Percentiles rank a stretch among this genome's conserved stretches.
Conservation (phyloP, 2,888 invertebrate species). For the Pristionchus maxplancki region DNA sequence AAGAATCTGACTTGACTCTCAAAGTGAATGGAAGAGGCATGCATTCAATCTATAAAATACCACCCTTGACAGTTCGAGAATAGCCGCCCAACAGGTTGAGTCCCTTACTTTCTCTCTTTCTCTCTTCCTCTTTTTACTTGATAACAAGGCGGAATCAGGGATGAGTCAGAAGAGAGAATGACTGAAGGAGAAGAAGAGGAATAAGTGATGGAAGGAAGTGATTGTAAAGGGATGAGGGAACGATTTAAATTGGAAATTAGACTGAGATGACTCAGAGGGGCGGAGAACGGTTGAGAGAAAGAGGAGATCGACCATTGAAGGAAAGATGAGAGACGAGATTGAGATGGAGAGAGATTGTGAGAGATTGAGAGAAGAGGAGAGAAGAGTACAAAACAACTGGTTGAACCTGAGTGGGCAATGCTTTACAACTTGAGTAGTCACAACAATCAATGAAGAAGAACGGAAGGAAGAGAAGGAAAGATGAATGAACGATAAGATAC, state of each 20-base stretch:
- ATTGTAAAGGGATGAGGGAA: background rate
- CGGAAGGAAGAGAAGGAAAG: background rate
- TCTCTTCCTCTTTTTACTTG: background rate
- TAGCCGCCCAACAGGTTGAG: background rate
- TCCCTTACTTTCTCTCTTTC: background rate
- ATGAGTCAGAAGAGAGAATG: conserved; percentile 17
- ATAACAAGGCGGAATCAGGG: background rate
- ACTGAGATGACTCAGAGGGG: conserved; percentile 8
- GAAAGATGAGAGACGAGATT: background rate
- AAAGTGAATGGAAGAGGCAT: background rate
- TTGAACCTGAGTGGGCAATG: background rate
- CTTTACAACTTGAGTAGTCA: background rate
- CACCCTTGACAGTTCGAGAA: background rate
- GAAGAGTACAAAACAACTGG: conserved; percentile 12
- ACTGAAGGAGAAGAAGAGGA: background rate
- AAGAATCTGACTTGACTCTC: background rate
- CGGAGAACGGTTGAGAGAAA: background rate
- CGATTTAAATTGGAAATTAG: conserved; percentile 16
- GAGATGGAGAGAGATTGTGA: background rate
- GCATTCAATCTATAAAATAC: background rate
- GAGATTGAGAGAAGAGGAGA: background rate
- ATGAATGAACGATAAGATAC: conserved; percentile 1
- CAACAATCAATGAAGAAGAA: background rate
- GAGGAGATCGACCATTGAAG: background rate
- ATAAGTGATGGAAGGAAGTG: background rate